Evolutionary conservation across 2,888 invertebrate genomes (phyloP), one percentile per base, ranked within the genome.

Genomic region (Amblyjoppa proteus): DNA sequence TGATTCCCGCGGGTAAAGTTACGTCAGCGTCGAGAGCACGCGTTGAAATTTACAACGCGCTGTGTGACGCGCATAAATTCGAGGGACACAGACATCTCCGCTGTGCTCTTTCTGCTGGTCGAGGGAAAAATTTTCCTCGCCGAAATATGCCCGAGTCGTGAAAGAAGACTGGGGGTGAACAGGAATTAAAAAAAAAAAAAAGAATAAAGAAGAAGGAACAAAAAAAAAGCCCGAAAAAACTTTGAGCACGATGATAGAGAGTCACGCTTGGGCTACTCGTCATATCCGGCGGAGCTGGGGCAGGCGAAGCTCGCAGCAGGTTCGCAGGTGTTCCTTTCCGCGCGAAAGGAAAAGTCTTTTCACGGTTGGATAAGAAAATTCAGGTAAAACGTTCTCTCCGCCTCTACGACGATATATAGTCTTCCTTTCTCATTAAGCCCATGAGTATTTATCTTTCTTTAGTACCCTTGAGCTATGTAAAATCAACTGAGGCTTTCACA

Each of bases 51-150:
- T 89, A 89, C 87, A 90, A 87, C 86, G 83, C 86, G 84, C 83
- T 84, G 84, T 84, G 88, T 84, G 88, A 88, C 85, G 88, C 82
- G 88, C 87, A 90, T 90, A 90, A 90, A 89, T 90, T 87, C 71
- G 61, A 76, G 74, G 64, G 68, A 74, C 74, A 51, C 61, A 68
- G 28, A 71, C 49, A 81, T 64, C 53, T 56, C 56, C 45, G 16
- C 38, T 61, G 51, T 58, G 68, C 74, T 66, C 38, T 61, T 61
- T 31, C 41, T 71, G 84, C 51, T 68, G 68, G 68, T 58, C n/a
- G 82, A 83, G 84, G 68, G 87, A 81, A 84, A 86, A 85, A 87
- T 81, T 77, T 71, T 80, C 74, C 73, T 76, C 73, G 38, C 78
- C 85, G 69, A 83, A 86, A 87, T 76, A 86, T 81, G 74, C 45